A percentile compares a stretch with the other conserved stretches of the same genome.
phyloP scores from a whole-genome alignment of 2,888 invertebrate genomes.

The Lacanobia wlatinum region DNA sequence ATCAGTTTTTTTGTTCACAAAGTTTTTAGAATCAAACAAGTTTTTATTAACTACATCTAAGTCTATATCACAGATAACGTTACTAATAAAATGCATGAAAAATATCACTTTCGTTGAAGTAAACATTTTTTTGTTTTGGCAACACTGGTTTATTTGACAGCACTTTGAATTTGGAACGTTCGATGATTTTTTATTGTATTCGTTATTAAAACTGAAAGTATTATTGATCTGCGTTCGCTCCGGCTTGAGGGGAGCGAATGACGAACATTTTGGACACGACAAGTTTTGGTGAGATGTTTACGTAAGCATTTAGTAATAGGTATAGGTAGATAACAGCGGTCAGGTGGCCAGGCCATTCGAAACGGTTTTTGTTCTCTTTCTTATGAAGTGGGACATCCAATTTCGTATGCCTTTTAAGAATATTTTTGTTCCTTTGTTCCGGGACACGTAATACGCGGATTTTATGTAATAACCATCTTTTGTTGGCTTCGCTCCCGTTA shows the following conservation, averaged over 20 bases:
- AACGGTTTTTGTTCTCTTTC: slow-evolving; percentile 43
- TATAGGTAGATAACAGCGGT: slow-evolving; percentile 44
- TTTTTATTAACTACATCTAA: slow-evolving; percentile 73
- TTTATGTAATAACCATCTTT: not conserved
- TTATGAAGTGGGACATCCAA: slow-evolving; percentile 26
- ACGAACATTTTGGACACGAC: slow-evolving; percentile 78
- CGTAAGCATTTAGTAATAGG: slow-evolving; percentile 75
- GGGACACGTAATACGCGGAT: not conserved
- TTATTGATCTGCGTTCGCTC: slow-evolving; percentile 69
- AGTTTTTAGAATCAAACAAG: slow-evolving; percentile 75
- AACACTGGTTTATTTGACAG: slow-evolving; percentile 23
- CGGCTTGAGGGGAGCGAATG: slow-evolving; percentile 75
- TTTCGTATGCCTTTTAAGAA: not conserved
- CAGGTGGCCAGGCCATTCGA: slow-evolving; percentile 45
- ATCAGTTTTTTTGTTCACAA: slow-evolving; percentile 69
- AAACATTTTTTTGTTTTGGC: slow-evolving; percentile 38
- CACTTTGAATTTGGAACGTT: slow-evolving; percentile 24
- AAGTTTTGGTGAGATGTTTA: slow-evolving; percentile 85
- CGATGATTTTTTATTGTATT: slow-evolving; percentile 33
- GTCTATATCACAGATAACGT: slow-evolving; percentile 68
- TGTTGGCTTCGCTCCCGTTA: not conserved
- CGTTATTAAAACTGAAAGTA: slow-evolving; percentile 80
- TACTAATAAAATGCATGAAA: slow-evolving; percentile 66
- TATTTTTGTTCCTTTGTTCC: not conserved
- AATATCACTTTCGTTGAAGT: slow-evolving; percentile 67